These are phyloP conservation scores for Nebria salina DNA, from an alignment of 2,888 invertebrate genomes.

Conservation along the genomic window DNA sequence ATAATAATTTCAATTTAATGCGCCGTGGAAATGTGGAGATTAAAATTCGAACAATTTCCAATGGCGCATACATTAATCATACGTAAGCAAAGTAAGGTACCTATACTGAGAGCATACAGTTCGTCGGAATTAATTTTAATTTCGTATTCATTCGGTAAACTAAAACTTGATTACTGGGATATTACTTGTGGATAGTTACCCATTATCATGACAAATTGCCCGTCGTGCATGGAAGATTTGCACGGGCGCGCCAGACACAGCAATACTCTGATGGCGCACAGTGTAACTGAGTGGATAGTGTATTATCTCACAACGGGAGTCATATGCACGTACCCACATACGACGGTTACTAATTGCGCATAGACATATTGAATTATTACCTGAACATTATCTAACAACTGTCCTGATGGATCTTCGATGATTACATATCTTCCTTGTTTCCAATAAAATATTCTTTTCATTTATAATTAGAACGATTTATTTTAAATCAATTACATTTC, in stretches of 20 bases:
- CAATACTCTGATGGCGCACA: not conserved
- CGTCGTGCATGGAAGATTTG: slow-evolving; percentile 18
- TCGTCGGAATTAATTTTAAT: slow-evolving; percentile 38
- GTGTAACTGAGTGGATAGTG: slow-evolving; percentile 3
- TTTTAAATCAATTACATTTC: too few species aligned
- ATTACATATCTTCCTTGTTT: not conserved
- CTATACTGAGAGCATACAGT: not conserved
- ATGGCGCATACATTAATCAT: slow-evolving; percentile 1
- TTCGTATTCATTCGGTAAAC: slow-evolving; percentile 23
- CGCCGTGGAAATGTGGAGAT: not conserved
- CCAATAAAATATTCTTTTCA: not conserved
- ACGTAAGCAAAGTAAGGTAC: not conserved
- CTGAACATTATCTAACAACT: slow-evolving; percentile 32
- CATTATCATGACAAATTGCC: slow-evolving; percentile 43
- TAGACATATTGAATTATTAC: slow-evolving; percentile 41
- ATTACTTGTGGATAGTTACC: slow-evolving; percentile 40
- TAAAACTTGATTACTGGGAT: slow-evolving; percentile 40
- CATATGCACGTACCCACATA: slow-evolving; percentile 26
- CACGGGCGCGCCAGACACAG: not conserved
- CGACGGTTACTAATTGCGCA: slow-evolving; percentile 35
- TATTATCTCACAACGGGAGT: slow-evolving; percentile 27
- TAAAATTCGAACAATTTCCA: not conserved
- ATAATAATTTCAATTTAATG: not conserved
- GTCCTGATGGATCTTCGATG: slow-evolving; percentile 2
- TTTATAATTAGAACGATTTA: too few species aligned